Conservation (phyloP, 2,888 invertebrate genomes). For the Erebia palarica region DNA sequence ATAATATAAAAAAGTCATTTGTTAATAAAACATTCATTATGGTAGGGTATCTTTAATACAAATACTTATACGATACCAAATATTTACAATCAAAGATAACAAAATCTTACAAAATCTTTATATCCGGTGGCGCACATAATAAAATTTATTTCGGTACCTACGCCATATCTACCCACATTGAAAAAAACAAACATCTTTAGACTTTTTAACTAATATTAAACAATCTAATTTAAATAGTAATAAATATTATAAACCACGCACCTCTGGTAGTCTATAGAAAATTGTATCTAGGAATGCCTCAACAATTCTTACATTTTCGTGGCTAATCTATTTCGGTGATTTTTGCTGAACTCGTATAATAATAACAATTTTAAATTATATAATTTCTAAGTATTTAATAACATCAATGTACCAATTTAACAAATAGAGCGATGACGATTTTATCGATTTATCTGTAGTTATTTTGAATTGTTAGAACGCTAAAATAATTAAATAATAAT, state of each 20-base stretch:
- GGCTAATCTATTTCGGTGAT: not conserved
- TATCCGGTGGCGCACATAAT: slow-evolving; percentile 30
- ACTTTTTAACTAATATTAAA: slow-evolving; percentile 31
- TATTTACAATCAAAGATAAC: slow-evolving; percentile 63
- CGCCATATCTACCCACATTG: slow-evolving; percentile 24
- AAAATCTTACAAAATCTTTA: slow-evolving; percentile 59
- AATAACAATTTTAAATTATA: slow-evolving; percentile 2
- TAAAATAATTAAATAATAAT: no score
- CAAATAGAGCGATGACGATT: not conserved
- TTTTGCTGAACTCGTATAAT: not conserved
- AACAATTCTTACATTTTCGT: slow-evolving; percentile 24
- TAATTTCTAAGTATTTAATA: slow-evolving; percentile 1
- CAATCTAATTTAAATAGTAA: slow-evolving; percentile 50
- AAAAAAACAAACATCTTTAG: slow-evolving; percentile 32
- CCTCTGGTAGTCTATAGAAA: slow-evolving; percentile 55
- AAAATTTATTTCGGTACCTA: slow-evolving; percentile 15
- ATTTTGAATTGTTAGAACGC: no score
- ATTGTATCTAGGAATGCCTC: slow-evolving; percentile 37
- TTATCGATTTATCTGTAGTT: no score
- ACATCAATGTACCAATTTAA: not conserved
- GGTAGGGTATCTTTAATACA: slow-evolving; percentile 74
- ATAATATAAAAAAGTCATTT: not conserved
- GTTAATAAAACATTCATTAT: slow-evolving; percentile 58
- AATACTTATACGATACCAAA: slow-evolving; percentile 64
- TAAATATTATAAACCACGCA: slow-evolving; percentile 68